These are phyloP conservation scores for Dromiciops gliroides DNA, from an alignment of 2,113 vertebrate species.

Conservation along the genomic window DNA sequence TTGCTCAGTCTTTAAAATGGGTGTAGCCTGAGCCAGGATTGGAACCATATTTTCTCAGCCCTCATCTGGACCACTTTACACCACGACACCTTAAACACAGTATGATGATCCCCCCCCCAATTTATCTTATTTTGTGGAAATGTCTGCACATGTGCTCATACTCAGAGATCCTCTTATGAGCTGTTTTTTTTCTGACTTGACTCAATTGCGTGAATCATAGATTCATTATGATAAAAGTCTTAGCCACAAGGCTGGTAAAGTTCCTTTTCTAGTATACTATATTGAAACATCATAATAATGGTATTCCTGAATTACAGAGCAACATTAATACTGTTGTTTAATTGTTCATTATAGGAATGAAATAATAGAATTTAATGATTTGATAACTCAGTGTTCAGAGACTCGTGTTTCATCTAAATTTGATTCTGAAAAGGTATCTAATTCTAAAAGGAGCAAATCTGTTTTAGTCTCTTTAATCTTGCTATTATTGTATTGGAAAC, in stretches of 20 bases:
- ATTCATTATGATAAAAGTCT: constrained; percentile 19
- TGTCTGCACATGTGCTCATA: not conserved
- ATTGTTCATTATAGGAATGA: constrained; percentile 35
- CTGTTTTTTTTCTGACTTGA: constrained; percentile 38
- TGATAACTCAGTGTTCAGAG: constrained; percentile 16
- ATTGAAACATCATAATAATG: constrained; percentile 14
- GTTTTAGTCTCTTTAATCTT: constrained; percentile 51
- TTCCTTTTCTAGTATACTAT: not conserved
- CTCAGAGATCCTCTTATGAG: not conserved
- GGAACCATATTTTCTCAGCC: not conserved
- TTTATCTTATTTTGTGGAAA: not conserved
- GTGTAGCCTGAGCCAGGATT: too few species aligned
- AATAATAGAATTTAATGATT: constrained; percentile 45
- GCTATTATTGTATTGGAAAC: constrained; percentile 49
- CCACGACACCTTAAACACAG: not conserved
- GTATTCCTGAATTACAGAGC: not conserved
- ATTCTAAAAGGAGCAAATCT: constrained; percentile 52
- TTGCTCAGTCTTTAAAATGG: not conserved
- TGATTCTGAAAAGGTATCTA: constrained; percentile 8
- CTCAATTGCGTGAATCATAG: constrained; percentile 33
- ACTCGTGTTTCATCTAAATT: constrained; percentile 30
- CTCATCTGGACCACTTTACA: not conserved
- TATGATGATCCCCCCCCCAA: not conserved
- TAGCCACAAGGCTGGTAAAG: not conserved
- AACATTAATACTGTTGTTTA: not conserved